Base-by-base conservation (phyloP, 2,888 invertebrate genomes). In the Chymomyza caudatula region DNA sequence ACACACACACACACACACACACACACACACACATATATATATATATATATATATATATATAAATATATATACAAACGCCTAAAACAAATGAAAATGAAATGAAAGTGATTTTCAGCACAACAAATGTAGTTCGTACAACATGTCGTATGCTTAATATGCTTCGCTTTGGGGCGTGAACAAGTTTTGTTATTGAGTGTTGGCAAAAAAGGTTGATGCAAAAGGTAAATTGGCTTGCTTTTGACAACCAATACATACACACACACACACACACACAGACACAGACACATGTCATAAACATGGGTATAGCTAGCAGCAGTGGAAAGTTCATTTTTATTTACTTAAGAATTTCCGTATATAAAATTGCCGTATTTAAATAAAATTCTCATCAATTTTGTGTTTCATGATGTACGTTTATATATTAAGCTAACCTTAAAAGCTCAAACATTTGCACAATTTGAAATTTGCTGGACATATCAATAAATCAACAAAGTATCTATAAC, bases 361-460 rank as follows among this genome's bases (percentile, higher is more conserved):
- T 37, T 37, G n/a, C n/a, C n/a, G n/a, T n/a, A n/a, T n/a, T n/a
- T 11, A 37, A 37, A 37, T 37, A 11, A 37, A 11, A 37, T 37
- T 37, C 29, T 37, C 29, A 37, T 37, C 29, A 29, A 29, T 29
- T 29, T 29, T 5, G 11, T 4, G 29, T 29, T 11, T 11, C 29
- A 29, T 29, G 8, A 29, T 29, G 3, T 3, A 29, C 29, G 29
- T 29, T 29, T 25, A 25, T 25, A 6, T 6, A 6, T 25, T 25
- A 6, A 37, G 29, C 29, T 37, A 60, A 60, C 20, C 53, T 23
- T 60, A 63, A 52, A 59, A 56, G n/a, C n/a, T 4, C 69, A 73
- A 74, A 69, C 56, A 76, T 73, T 72, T 73, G 53, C 60, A 69
- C 64, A 76, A 72, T 76, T 69, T 63, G 60, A 61, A 76, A 76